phyloP scores from a whole-genome alignment of 2,888 invertebrate genomes.

The Podotricha telesiphe region DNA sequence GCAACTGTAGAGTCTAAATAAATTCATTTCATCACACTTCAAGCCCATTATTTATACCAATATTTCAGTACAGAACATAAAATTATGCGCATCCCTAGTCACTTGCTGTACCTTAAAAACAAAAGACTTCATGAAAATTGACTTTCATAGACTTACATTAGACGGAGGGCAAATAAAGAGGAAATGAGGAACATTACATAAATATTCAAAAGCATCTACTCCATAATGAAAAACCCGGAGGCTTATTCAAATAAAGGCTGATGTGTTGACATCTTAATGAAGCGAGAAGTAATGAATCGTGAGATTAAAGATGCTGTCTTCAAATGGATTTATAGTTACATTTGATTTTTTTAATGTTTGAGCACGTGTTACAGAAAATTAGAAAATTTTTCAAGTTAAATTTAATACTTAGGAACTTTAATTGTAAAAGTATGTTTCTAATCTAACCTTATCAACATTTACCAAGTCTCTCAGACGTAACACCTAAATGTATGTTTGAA shows the following conservation, averaged over 20 bases:
- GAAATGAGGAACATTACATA: slow-evolving; percentile 59
- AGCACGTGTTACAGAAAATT: no score
- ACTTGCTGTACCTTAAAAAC: slow-evolving; percentile 48
- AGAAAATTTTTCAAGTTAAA: no score
- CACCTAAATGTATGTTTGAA: no score
- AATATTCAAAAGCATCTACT: slow-evolving; percentile 65
- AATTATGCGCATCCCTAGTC: slow-evolving; percentile 44
- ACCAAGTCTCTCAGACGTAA: no score
- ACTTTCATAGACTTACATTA: slow-evolving; percentile 50
- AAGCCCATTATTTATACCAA: slow-evolving; percentile 17
- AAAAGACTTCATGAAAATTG: slow-evolving; percentile 52
- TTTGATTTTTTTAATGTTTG: slow-evolving; percentile 2
- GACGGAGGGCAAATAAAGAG: slow-evolving; percentile 47
- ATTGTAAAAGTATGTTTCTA: no score
- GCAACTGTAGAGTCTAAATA: not conserved
- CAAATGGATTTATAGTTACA: not conserved
- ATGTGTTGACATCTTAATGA: slow-evolving; percentile 52
- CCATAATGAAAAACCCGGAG: slow-evolving; percentile 64
- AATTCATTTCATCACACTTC: slow-evolving; percentile 22
- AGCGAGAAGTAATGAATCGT: slow-evolving; percentile 52
- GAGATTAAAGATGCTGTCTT: slow-evolving; percentile 42
- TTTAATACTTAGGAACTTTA: no score
- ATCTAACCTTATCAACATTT: no score
- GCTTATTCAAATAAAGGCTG: slow-evolving; percentile 57
- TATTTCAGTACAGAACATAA: slow-evolving; percentile 36